Percentiles rank a stretch among this genome's conserved stretches.
These are phyloP conservation scores for Polia nebulosa DNA, from an alignment of 2,888 invertebrate species.

Conservation along the genomic window DNA sequence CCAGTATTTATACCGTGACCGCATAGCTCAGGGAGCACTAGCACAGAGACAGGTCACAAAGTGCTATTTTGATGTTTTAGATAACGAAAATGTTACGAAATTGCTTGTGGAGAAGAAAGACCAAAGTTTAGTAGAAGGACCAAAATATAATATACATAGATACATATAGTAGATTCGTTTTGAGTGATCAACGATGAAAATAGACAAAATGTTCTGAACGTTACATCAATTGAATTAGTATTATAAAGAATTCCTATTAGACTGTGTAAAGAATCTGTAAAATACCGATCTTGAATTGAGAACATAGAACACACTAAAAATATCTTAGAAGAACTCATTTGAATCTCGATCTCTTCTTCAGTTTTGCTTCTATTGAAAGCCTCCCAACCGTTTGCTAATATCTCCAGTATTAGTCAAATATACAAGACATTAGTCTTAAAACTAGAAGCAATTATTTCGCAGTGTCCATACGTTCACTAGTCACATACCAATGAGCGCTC, in stretches of 20 bases:
- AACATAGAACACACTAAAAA: no score
- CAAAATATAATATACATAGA: no score
- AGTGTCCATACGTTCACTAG: constrained; percentile 28
- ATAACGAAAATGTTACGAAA: constrained; percentile 22
- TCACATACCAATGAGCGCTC: constrained; percentile 34
- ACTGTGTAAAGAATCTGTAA: not conserved
- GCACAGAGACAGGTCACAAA: constrained; percentile 64
- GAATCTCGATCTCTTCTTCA: not conserved
- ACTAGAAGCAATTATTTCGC: constrained; percentile 5
- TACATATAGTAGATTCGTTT: no score
- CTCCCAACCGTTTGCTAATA: not conserved
- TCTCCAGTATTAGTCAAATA: no score
- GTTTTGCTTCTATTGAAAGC: not conserved
- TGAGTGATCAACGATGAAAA: not conserved
- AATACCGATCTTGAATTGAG: not conserved
- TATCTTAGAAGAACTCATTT: not conserved
- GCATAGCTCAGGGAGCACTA: constrained; percentile 79
- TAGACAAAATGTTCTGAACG: not conserved
- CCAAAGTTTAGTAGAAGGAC: constrained; percentile 12
- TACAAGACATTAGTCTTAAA: not conserved
- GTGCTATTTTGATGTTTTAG: constrained; percentile 47
- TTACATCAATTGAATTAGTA: not conserved
- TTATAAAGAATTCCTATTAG: not conserved
- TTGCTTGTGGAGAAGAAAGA: not conserved
- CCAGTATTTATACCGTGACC: constrained; percentile 75